phyloP scores from a whole-genome alignment of 2,888 invertebrate species.

The Choristoneura rosaceana region DNA sequence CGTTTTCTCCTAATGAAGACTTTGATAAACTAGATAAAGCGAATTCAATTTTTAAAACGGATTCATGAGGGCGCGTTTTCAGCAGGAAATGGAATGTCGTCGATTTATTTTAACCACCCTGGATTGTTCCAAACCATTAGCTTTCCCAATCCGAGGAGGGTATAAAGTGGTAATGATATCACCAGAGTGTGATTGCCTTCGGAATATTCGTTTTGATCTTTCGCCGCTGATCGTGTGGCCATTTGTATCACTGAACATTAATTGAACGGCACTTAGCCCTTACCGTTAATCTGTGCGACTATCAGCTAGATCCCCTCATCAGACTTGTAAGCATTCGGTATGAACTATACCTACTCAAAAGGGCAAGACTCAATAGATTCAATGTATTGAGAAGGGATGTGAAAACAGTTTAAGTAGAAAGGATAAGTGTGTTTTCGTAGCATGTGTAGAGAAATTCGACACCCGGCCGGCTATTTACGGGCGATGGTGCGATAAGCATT shows the following conservation, averaged over 20 bases:
- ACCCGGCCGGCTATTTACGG: slow-evolving; percentile 80
- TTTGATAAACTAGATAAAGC: slow-evolving; percentile 56
- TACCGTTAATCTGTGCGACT: slow-evolving; percentile 12
- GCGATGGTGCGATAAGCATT: slow-evolving; percentile 82
- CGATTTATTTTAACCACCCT: slow-evolving; percentile 81
- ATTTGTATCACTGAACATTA: slow-evolving; percentile 20
- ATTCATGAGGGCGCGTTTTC: slow-evolving; percentile 70
- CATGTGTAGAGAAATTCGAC: slow-evolving; percentile 80
- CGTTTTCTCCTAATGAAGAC: slow-evolving; percentile 47
- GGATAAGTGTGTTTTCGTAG: slow-evolving; percentile 81
- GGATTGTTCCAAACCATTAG: slow-evolving; percentile 80
- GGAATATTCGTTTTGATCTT: slow-evolving; percentile 44
- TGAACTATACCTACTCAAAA: slow-evolving; percentile 54
- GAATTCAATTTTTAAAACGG: slow-evolving; percentile 70
- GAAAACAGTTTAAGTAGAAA: slow-evolving; percentile 80
- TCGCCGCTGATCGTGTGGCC: slow-evolving; percentile 14
- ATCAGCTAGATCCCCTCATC: slow-evolving; percentile 12
- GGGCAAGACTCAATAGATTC: slow-evolving; percentile 70
- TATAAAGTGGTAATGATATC: slow-evolving; percentile 74
- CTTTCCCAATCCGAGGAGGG: slow-evolving; percentile 80
- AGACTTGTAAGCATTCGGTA: slow-evolving; percentile 13
- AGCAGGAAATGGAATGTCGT: slow-evolving; percentile 79
- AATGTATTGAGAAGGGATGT: slow-evolving; percentile 71
- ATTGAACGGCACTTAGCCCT: slow-evolving; percentile 13
- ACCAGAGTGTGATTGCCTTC: slow-evolving; percentile 53